Evolutionary conservation across 2,888 invertebrate species (phyloP), one percentile per base, ranked within the genome.

Genomic region (Noctua pronuba): DNA sequence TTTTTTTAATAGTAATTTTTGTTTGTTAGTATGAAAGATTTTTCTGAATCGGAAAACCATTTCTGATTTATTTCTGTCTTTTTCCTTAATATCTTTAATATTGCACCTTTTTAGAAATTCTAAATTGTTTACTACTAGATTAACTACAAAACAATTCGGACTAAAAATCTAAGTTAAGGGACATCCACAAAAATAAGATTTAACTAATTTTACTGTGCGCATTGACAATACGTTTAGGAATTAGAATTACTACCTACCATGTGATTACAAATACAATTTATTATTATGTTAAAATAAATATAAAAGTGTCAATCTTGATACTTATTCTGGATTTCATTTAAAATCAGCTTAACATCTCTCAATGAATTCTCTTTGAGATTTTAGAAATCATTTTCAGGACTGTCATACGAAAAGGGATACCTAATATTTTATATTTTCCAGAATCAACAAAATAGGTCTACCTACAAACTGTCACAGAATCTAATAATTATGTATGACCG

Each of bases 121-220:
- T 44, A 64, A 83, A 74, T 46, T 80, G 71, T 84, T 85, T 79
- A 68, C 88, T 89, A 88, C 77, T 84, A 88, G 79, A 79, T 88
- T 85, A 88, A 75, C 88, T 91, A 92, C 88, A 90, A 91, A 90
- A 80, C 68, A 90, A 88, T 85, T 82, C 72, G 74, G 86, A 90
- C 89, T 92, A 92, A 71, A 84, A 83, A 73, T 88, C 91, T 92
- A 92, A 60, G 82, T 84, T 77, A 90, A 86, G 80, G 90, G 89
- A 93, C 91, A 91, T 90, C 91, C 93, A 88, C 80, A 90, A 91
- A 91, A 90, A 86, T 81, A 88, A 86, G 88, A 82, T 84, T 75
- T 68, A 90, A 92, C 92, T 94, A 94, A 92, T 90, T 69, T 95
- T 93, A 94, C 93, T 96, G 96, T 96, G 96, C 96, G 96, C 94